Conservation (phyloP, 1,140 invertebrate species). For the Mycetomoellerius zeteki region DNA sequence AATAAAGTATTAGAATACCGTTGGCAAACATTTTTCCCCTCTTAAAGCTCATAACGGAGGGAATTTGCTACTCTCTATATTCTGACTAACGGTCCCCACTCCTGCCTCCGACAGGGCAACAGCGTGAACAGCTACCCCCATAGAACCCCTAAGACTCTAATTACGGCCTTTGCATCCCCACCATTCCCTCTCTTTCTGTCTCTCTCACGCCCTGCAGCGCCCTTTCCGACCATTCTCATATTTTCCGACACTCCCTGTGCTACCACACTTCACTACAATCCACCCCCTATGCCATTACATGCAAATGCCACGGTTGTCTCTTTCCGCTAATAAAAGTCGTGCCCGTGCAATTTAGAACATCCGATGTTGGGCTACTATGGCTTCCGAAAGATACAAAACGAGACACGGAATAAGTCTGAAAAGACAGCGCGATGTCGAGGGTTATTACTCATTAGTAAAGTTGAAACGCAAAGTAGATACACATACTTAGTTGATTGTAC, state of each 20-base stretch:
- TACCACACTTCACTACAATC: constrained; percentile 74
- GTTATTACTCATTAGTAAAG: constrained; percentile 74
- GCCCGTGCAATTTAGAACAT: constrained; percentile 79
- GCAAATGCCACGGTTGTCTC: constrained; percentile 85
- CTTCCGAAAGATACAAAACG: constrained; percentile 73
- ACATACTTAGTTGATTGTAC: neutral
- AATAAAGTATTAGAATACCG: constrained; percentile 84
- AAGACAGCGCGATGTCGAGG: constrained; percentile 38
- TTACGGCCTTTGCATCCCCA: constrained; percentile 81
- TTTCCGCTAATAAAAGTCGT: constrained; percentile 84
- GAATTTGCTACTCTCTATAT: constrained; percentile 55
- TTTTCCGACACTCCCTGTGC: constrained; percentile 74
- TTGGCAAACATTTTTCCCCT: constrained; percentile 77
- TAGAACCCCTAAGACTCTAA: constrained; percentile 84
- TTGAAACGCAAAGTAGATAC: constrained; percentile 4
- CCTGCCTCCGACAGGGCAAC: constrained; percentile 54
- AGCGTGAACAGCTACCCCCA: constrained; percentile 77
- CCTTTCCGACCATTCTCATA: constrained; percentile 66
- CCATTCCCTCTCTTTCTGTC: constrained; percentile 61
- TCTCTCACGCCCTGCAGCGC: constrained; percentile 58
- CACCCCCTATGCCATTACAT: constrained; percentile 83
- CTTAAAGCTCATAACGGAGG: constrained; percentile 63
- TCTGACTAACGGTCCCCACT: constrained; percentile 31
- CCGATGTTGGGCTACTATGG: constrained; percentile 69
- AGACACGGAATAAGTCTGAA: constrained; percentile 41